These are phyloP conservation scores for Columba livia DNA, from an alignment of 2,113 vertebrate species.

Conservation along the genomic window DNA sequence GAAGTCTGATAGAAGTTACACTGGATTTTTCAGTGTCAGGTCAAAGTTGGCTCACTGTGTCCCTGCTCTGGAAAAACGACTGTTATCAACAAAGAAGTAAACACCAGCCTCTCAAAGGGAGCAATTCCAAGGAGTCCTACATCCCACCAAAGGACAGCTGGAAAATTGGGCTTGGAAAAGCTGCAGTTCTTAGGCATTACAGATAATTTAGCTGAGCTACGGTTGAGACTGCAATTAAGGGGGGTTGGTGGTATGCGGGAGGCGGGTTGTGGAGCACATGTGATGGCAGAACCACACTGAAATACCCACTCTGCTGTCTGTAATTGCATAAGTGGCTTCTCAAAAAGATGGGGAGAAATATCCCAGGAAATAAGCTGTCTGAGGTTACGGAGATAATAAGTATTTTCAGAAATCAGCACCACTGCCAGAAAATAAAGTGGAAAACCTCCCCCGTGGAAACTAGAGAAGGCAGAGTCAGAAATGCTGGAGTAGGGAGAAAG, in stretches of 20 bases:
- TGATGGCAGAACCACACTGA: not conserved
- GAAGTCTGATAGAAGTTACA: not conserved
- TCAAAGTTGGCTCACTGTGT: not conserved
- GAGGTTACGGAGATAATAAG: not conserved
- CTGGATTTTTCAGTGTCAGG: not conserved
- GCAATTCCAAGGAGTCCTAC: not conserved
- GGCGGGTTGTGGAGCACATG: not conserved
- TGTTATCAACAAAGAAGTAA: not conserved
- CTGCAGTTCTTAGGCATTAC: not conserved
- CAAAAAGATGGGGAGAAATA: not conserved
- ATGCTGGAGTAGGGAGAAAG: not conserved
- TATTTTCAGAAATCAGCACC: slow-evolving; percentile 5
- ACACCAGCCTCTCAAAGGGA: not conserved
- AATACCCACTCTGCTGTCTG: not conserved
- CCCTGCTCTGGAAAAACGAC: not conserved
- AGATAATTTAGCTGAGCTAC: not conserved
- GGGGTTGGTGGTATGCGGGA: not conserved
- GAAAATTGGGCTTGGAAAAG: not conserved
- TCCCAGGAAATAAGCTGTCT: not conserved
- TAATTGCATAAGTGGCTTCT: not conserved
- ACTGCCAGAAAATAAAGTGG: not conserved
- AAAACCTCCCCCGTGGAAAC: not conserved
- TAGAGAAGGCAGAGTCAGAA: not conserved
- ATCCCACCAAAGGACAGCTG: not conserved
- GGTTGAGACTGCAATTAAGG: not conserved